These are phyloP conservation scores for Clarias laeviceps DNA, from an alignment of 2,797 vertebrate genomes.

Conservation along the genomic window DNA sequence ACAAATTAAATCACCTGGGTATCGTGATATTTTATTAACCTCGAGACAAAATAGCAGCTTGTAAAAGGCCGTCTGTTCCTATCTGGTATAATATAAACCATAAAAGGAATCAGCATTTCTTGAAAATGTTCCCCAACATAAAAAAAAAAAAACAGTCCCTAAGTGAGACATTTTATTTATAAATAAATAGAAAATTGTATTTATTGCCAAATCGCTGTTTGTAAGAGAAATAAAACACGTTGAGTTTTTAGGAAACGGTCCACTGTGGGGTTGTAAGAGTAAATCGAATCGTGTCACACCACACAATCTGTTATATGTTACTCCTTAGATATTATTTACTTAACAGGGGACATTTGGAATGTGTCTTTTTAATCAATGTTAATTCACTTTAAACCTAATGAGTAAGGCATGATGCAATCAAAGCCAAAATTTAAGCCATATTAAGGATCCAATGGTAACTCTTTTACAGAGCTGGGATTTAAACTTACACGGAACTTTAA, in stretches of 20 bases:
- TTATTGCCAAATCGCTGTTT: neutral
- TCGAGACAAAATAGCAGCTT: neutral
- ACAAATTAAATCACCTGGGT: too few relatives aligned
- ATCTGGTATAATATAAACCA: neutral
- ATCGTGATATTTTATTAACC: neutral
- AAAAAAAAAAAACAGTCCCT: neutral
- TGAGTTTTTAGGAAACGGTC: neutral
- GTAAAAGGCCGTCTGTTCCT: neutral
- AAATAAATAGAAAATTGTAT: neutral
- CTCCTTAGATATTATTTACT: neutral
- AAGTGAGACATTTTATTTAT: neutral
- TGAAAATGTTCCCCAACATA: neutral
- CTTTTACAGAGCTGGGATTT: constrained; percentile 5
- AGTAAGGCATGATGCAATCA: neutral
- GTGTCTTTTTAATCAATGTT: neutral
- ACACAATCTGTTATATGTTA: neutral
- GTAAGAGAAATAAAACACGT: neutral
- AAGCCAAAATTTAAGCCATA: neutral
- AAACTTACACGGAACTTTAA: constrained; percentile 23
- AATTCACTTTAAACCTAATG: neutral
- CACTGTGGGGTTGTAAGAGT: neutral
- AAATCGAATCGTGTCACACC: neutral
- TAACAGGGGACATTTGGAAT: neutral
- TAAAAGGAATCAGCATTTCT: neutral
- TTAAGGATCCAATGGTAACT: neutral